Evolutionary conservation across 2,888 invertebrate species (phyloP).

Genomic region (Eucriotettix oculatus): DNA sequence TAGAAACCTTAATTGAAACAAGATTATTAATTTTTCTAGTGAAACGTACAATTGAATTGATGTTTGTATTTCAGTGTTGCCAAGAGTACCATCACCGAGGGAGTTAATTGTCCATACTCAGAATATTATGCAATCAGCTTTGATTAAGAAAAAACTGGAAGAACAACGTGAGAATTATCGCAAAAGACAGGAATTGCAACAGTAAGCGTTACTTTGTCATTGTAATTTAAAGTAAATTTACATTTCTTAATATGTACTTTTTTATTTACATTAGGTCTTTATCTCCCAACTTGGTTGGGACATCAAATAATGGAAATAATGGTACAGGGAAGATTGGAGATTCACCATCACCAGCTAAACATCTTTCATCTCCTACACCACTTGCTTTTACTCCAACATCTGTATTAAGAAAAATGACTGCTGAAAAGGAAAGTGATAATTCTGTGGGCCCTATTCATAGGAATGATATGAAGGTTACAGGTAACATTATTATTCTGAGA

Average conservation of each 20-base stretch:
- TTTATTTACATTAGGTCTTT: constrained; percentile 3
- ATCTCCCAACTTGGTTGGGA: constrained; percentile 6
- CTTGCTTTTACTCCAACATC: constrained; percentile 87
- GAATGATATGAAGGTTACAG: background rate
- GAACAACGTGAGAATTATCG: constrained; percentile 74
- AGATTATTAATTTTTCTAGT: too few relatives aligned
- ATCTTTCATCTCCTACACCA: constrained; percentile 44
- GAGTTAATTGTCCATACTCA: constrained; percentile 74
- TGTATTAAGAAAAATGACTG: constrained; percentile 86
- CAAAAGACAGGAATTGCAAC: constrained; percentile 51
- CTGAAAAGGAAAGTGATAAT: constrained; percentile 59
- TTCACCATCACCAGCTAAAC: constrained; percentile 24
- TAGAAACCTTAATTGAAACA: too few relatives aligned
- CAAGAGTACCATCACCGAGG: constrained; percentile 64
- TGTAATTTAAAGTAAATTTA: background rate
- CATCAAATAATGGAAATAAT: background rate
- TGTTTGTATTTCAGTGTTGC: constrained; percentile 33
- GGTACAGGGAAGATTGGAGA: background rate
- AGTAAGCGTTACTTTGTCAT: constrained; percentile 7
- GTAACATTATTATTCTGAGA: background rate
- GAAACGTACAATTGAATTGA: background rate
- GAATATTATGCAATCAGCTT: constrained; percentile 68
- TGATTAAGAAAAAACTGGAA: constrained; percentile 77
- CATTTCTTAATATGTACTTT: background rate
- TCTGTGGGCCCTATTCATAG: background rate